Conservation (phyloP, 2,113 vertebrate genomes). For the Phalacrocorax aristotelis region DNA sequence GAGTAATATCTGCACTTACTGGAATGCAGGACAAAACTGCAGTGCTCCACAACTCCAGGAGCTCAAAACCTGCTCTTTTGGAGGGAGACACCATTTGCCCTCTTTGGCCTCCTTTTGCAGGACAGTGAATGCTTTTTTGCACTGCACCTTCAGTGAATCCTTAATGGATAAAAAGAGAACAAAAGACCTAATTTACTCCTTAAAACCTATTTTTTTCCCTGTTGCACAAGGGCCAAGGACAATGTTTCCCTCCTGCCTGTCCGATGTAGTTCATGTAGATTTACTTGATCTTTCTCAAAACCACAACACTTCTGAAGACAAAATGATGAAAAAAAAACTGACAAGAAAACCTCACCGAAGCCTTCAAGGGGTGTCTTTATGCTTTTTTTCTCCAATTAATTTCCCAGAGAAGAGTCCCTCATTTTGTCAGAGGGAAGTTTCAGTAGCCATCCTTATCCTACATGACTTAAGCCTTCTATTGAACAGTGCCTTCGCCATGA, state of each 20-base stretch:
- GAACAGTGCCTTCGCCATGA: neutral
- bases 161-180: neutral
- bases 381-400: neutral
- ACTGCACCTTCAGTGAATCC: neutral
- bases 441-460: neutral
- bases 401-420: neutral
- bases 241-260: neutral
- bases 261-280: neutral
- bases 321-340: neutral
- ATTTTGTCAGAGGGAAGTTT: neutral
- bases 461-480: neutral
- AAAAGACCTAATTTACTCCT: neutral
- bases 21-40: neutral
- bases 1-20: neutral
- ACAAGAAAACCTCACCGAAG: neutral
- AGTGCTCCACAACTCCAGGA: neutral
- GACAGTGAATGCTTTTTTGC: neutral
- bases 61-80: neutral
- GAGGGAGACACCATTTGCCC: neutral
- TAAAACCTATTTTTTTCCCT: neutral
- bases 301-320: neutral
- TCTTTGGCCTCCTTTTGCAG: neutral
- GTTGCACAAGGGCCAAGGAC: neutral
- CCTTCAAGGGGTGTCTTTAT: neutral
- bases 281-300: neutral